Evolutionary conservation across 2,888 invertebrate species (phyloP), one percentile per base, ranked within the genome.

Genomic region (Hypolimnas misippus): DNA sequence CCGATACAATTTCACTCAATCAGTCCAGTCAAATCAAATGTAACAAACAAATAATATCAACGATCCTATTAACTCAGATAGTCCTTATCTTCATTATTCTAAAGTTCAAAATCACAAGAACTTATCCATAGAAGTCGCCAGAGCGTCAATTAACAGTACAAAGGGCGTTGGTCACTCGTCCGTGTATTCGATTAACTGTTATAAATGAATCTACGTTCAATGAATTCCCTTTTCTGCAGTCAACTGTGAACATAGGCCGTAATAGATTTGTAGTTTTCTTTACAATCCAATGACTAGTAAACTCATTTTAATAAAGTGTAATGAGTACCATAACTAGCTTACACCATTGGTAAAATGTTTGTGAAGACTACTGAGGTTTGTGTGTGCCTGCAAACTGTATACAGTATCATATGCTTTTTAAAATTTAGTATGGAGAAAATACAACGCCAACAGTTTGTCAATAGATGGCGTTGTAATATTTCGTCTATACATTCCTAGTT

Each of bases 181-280:
- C 71, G 69, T 70, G 68, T 56, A 72, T 71, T 74, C 72, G 70
- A 73, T 73, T 73, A 72, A 71, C 71, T 70, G 53, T 62, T 70
- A 70, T 70, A 68, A 68, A 63, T 66, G 63, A 63, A 63, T 61
- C 65, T 64, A 54, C 59, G 68, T 59, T 35, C 66, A 74, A 71
- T 75, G 74, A 68, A 73, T 73, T 50, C 62, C 49, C 51, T 57
- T 57, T 68, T 62, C 40, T 56, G 44, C 65, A 62, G 55, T 65
- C 65, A 52, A 62, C 51, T 42, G 62, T 58, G 44, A 62, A 62
- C 44, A 55, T 58, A 31, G 17, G 58, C 38, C 38, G 38, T 58
- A 52, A 62, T 59, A 53, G 25, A 57, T 38, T 52, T 46, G 38
- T 38, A n/a, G n/a, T 49, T 57, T 59, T 61, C 61, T 57, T 46